Base-by-base conservation (phyloP, 1,140 invertebrate species). In the Armadillidium nasatum region DNA sequence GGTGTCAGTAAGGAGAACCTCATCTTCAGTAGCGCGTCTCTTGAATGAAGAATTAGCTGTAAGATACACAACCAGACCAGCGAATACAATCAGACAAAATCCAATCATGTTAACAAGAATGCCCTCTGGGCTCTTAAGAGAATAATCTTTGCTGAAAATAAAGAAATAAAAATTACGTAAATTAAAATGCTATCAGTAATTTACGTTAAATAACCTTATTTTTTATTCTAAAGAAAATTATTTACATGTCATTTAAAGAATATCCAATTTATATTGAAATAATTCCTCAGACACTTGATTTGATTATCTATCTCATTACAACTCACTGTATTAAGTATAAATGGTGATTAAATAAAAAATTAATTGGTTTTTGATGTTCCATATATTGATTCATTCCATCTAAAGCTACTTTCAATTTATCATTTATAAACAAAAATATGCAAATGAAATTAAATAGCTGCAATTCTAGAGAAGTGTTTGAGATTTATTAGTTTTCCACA, bases 101-200 rank as follows among this genome's bases (percentile, higher is more conserved):
- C 92, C 94, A 72, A 94, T 89, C n/a, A 89, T 86, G 83, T 96
- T 96, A 43, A 92, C 84, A 19, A 95, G 82, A 21, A 92, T 82
- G 22, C 87, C 92, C 85, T 93, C 89, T 0, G 87, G 78, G 13
- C 85, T 23, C 91, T 83, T 4, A 86, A n/a, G 44, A 0, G 84
- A 76, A 77, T 90, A 91, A 60, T 19, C 6, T 33, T 6, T 6
- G 33, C 33, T 33, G 33, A 1, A n/a, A 33, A 33, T 33, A 33
- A 33, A 33, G 2, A 33, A 33, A 33, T 6, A 33, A 6, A 33
- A 33, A 33, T n/a, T n/a, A n/a, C n/a, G 33, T 33, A 33, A 33
- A 33, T 6, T 33, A 3, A 3, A 6, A 6, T 10, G 50, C 21
- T 70, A 69, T 43, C 10, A 71, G 72, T 6, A 71, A 54, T 15